phyloP scores from a whole-genome alignment of 2,888 invertebrate genomes.

The Mechanitis messenoides region DNA sequence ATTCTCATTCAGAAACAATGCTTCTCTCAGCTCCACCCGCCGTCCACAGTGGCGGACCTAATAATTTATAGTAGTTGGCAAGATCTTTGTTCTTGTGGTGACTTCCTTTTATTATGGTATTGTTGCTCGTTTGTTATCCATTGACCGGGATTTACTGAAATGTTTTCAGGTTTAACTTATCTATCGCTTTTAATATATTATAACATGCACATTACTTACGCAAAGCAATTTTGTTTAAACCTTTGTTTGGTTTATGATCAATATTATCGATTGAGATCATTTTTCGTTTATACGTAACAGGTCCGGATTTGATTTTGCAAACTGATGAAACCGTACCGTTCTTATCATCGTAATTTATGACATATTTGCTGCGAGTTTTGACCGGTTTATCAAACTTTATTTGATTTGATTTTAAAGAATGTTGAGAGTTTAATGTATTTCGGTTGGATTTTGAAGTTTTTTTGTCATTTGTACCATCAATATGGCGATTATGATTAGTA shows the following conservation, averaged over 20 bases:
- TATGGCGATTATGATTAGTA: not conserved
- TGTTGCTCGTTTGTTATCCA: conserved; percentile 46
- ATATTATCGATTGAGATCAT: conserved; percentile 47
- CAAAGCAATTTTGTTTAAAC: conserved; percentile 56
- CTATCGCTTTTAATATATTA: conserved; percentile 50
- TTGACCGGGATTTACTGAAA: conserved; percentile 70
- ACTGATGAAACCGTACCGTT: conserved; percentile 68
- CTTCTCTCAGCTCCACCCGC: too few relatives aligned
- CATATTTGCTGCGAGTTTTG: conserved; percentile 56
- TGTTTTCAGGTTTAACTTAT: conserved; percentile 58
- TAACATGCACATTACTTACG: conserved; percentile 69
- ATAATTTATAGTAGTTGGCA: conserved; percentile 60
- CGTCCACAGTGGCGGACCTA: not conserved
- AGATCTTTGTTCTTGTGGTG: conserved; percentile 55
- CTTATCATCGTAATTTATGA: conserved; percentile 70
- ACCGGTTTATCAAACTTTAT: conserved; percentile 34
- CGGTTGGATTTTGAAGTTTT: conserved; percentile 26
- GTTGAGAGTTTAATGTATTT: conserved; percentile 13
- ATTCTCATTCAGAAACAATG: too few relatives aligned
- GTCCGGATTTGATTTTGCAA: conserved; percentile 55
- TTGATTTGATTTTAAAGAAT: conserved; percentile 17
- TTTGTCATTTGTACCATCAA: conserved; percentile 5
- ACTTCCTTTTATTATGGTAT: conserved; percentile 52
- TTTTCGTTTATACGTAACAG: conserved; percentile 48
- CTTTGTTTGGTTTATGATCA: conserved; percentile 47